phyloP scores from a whole-genome alignment of 1,140 invertebrate species.

The Olivierus martensii region DNA sequence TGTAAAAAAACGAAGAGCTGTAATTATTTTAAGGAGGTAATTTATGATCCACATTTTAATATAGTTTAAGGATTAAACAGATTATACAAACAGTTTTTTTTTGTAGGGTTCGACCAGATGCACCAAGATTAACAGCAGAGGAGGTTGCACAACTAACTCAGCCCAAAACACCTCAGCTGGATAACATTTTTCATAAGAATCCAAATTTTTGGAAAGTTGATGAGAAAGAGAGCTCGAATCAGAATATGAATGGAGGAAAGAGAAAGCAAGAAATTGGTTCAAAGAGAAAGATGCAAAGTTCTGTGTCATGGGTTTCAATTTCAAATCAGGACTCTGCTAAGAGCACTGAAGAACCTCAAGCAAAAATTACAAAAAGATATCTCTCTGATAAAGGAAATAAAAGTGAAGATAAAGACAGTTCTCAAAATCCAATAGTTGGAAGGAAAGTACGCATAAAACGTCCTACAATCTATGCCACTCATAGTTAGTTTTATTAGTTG shows the following conservation, averaged over 20 bases:
- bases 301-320: background rate
- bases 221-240: slow-evolving; percentile 3
- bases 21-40: slow-evolving; percentile 38
- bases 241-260: background rate
- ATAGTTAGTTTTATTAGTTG: too few relatives aligned
- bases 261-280: background rate
- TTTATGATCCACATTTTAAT: background rate
- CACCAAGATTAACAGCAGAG: slow-evolving; percentile 7
- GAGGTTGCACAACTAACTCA: slow-evolving; percentile 9
- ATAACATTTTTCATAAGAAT: background rate
- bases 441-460: too few relatives aligned
- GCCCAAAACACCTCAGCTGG: slow-evolving; percentile 3
- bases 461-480: too few relatives aligned
- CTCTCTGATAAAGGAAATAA: too few relatives aligned
- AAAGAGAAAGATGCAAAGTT: slow-evolving; percentile 11
- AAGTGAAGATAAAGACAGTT: too few relatives aligned
- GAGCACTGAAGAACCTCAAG: too few relatives aligned
- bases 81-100: background rate
- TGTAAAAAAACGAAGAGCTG: slow-evolving; percentile 35
- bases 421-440: too few relatives aligned
- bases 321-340: background rate
- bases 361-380: too few relatives aligned
- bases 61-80: background rate
- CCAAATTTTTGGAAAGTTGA: background rate
- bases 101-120: slow-evolving; percentile 13